Percentiles rank a stretch among this genome's conserved stretches.
phyloP scores from a whole-genome alignment of 2,113 vertebrate genomes.

The Aphelocoma coerulescens region DNA sequence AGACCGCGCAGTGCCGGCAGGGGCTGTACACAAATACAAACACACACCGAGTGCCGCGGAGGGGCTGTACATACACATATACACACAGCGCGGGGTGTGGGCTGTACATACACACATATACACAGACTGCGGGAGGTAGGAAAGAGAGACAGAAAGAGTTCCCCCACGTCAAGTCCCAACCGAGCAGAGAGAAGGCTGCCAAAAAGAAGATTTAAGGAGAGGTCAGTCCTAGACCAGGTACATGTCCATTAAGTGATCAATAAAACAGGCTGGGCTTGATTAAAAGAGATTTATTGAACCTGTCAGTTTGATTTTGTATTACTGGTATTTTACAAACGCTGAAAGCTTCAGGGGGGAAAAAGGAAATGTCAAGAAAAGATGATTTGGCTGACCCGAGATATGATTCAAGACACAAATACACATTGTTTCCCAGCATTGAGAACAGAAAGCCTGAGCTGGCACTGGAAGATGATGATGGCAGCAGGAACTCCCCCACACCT shows the following conservation, averaged over 20 bases:
- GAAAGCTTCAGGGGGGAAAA: background rate
- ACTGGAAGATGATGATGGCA: rapidly evolving
- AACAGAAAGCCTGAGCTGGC: rapidly evolving
- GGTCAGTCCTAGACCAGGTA: no score
- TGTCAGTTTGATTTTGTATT: background rate
- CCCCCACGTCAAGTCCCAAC: rapidly evolving
- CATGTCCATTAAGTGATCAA: rapidly evolving
- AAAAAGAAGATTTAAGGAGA: no score
- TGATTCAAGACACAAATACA: rapidly evolving
- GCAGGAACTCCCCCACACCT: rapidly evolving
- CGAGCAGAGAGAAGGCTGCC: rapidly evolving
- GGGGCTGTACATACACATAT: background rate
- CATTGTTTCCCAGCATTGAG: rapidly evolving
- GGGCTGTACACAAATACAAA: background rate
- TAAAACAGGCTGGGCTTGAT: background rate
- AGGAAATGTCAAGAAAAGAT: rapidly evolving
- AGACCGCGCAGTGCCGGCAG: no score
- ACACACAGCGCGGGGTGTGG: background rate
- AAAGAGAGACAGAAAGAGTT: background rate
- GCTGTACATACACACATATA: background rate
- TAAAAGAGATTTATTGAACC: background rate
- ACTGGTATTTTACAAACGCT: background rate
- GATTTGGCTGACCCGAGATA: background rate
- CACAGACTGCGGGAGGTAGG: background rate
- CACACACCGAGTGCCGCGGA: background rate